Evolutionary conservation across 2,797 vertebrate genomes (phyloP).

Genomic region (Sebastes elongatus): DNA sequence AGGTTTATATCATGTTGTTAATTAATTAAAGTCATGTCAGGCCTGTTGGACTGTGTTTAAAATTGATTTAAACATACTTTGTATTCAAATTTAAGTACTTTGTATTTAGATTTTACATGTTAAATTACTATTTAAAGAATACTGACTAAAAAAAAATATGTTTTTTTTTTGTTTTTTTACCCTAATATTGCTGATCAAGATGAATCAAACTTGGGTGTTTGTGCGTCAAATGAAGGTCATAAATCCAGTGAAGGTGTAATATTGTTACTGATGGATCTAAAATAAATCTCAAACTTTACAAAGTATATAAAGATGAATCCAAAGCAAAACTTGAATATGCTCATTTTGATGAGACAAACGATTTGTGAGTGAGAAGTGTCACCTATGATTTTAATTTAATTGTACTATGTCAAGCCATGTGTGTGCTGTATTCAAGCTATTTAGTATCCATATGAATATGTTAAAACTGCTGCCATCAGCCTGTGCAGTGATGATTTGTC

Average conservation of each 20-base stretch:
- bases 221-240: not conserved
- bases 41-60: not conserved
- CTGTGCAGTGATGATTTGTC: constrained; percentile 72
- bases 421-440: constrained; percentile 24
- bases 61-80: not conserved
- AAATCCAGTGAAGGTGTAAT: not conserved
- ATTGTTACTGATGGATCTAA: not conserved
- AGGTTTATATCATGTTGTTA: not conserved
- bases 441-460: constrained; percentile 47
- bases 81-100: not conserved
- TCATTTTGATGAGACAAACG: not conserved
- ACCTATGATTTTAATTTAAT: not conserved
- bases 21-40: not conserved
- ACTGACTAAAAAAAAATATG: not conserved
- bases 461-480: constrained; percentile 33
- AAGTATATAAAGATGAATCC: not conserved
- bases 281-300: not conserved
- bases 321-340: not conserved
- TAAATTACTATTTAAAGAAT: not conserved
- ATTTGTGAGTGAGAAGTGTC: not conserved
- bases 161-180: not conserved
- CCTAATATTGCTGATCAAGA: not conserved
- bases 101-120: not conserved
- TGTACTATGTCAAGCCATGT: not conserved
- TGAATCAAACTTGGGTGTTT: not conserved